Conservation (phyloP, 2,797 vertebrate species). For the Diceros bicornis region DNA sequence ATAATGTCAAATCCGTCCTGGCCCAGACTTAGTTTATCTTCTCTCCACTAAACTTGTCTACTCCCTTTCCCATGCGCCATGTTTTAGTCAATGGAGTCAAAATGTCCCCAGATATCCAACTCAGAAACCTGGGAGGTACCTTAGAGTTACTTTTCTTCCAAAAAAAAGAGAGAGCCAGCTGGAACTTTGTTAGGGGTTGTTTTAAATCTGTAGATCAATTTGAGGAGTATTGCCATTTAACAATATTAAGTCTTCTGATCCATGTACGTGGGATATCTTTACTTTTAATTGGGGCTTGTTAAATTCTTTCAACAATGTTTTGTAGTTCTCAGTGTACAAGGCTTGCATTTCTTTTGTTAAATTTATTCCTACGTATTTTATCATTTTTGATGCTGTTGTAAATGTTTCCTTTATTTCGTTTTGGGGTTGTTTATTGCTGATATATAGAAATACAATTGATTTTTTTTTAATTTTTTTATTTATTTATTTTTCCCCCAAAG, state of each 20-base stretch:
- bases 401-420: slow-evolving; percentile 28
- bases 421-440: background rate
- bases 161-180: background rate
- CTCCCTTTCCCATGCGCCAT: background rate
- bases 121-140: background rate
- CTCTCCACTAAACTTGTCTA: background rate
- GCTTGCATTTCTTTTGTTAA: background rate
- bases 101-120: background rate
- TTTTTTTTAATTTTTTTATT: too few relatives aligned
- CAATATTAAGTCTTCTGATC: background rate
- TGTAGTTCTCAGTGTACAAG: background rate
- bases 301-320: background rate
- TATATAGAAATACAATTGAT: background rate
- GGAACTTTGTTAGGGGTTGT: background rate
- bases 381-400: background rate
- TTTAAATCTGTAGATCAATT: background rate
- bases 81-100: background rate
- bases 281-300: background rate
- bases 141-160: background rate
- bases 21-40: background rate
- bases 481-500: too few relatives aligned
- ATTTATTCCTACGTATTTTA: slow-evolving; percentile 37
- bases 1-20: background rate
- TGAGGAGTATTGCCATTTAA: background rate
- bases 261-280: background rate